These are phyloP conservation scores for Gobius niger DNA, from an alignment of 2,113 vertebrate genomes.

Conservation along the genomic window DNA sequence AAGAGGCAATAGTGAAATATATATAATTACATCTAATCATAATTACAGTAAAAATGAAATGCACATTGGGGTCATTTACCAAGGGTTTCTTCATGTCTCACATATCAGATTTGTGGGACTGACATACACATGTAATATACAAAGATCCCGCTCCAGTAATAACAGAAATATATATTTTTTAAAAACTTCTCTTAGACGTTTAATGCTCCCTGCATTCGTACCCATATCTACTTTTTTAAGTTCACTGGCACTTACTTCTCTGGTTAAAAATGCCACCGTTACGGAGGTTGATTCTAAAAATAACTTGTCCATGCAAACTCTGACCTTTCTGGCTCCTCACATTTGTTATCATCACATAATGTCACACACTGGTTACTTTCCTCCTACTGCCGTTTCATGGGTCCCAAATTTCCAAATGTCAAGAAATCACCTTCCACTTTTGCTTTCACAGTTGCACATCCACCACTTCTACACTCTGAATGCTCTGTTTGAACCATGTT, in stretches of 20 bases:
- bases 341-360: constrained; percentile 8
- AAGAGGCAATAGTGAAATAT: background rate
- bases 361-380: background rate
- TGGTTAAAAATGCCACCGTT: background rate
- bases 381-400: background rate
- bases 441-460: background rate
- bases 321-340: constrained; percentile 5
- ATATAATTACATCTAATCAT: too few species aligned
- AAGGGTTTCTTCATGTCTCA: too few species aligned
- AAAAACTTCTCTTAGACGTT: background rate
- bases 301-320: background rate
- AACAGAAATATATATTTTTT: too few species aligned
- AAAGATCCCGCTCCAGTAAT: too few species aligned
- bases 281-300: background rate
- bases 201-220: background rate
- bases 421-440: background rate
- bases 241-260: constrained; percentile 5
- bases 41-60: too few species aligned
- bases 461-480: background rate
- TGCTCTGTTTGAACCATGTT: background rate
- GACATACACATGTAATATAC: too few species aligned
- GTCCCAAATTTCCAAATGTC: background rate
- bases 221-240: background rate
- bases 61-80: too few species aligned
- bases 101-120: too few species aligned